Percentiles rank a stretch among this genome's conserved stretches.
Conservation (phyloP, 1,140 invertebrate genomes). For the Parasteatoda tepidariorum region DNA sequence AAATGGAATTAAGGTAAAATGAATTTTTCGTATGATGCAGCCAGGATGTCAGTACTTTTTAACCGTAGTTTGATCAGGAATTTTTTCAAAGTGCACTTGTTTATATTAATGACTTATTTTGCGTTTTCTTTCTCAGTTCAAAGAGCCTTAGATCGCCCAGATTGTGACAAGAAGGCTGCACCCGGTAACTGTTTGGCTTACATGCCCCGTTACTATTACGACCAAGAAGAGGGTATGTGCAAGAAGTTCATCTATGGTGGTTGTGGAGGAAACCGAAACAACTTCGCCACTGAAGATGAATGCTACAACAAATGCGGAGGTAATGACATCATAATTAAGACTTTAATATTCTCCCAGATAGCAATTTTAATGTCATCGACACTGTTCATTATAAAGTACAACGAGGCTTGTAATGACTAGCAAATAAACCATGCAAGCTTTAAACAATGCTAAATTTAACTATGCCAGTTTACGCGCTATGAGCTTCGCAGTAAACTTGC, state of each 20-base stretch:
- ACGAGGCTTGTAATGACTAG: too few relatives aligned
- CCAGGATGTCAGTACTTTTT: too few relatives aligned
- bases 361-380: too few relatives aligned
- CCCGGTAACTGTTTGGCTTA: slow-evolving; percentile 24
- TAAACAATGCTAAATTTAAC: too few relatives aligned
- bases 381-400: too few relatives aligned
- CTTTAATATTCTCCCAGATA: too few relatives aligned
- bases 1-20: too few relatives aligned
- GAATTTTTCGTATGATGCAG: not conserved
- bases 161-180: slow-evolving; percentile 9
- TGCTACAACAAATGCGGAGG: slow-evolving; percentile 44
- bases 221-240: slow-evolving; percentile 36
- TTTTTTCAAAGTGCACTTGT: too few relatives aligned
- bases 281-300: slow-evolving; percentile 33
- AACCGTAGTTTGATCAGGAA: too few relatives aligned
- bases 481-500: too few relatives aligned
- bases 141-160: not conserved
- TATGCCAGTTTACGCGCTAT: too few relatives aligned
- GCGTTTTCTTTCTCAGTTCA: not conserved
- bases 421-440: too few relatives aligned
- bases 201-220: slow-evolving; percentile 55
- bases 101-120: not conserved
- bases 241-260: slow-evolving; percentile 60
- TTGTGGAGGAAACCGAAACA: slow-evolving; percentile 56
- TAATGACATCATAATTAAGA: not conserved